Evolutionary conservation across 2,888 invertebrate genomes (phyloP).

Genomic region (Plusia festucae): DNA sequence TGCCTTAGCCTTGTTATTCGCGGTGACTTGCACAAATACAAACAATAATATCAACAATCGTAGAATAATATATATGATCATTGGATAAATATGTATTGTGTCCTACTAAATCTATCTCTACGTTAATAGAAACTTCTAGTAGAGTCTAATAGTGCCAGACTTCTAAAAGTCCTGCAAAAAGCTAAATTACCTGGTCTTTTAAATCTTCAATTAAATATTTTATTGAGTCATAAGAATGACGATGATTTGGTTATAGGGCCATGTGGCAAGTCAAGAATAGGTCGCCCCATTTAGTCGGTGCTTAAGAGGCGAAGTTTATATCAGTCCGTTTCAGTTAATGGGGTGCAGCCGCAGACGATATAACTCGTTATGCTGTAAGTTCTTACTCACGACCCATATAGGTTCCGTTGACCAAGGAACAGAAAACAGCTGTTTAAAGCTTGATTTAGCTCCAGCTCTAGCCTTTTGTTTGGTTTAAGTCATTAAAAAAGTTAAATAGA

Average conservation of each 20-base stretch:
- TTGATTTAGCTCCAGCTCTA: neutral
- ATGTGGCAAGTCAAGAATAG: slow-evolving; percentile 8
- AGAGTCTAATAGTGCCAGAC: too few relatives aligned
- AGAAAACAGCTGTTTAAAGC: neutral
- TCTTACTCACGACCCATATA: neutral
- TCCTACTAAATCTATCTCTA: neutral
- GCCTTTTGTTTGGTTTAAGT: neutral
- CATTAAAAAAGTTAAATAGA: neutral
- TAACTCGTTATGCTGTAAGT: slow-evolving; percentile 3
- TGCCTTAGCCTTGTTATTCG: slow-evolving; percentile 53
- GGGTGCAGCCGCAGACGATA: neutral
- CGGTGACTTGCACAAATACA: slow-evolving; percentile 57
- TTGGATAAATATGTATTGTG: slow-evolving; percentile 21
- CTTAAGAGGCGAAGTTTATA: slow-evolving; percentile 5
- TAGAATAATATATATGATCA: slow-evolving; percentile 12
- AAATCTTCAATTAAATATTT: neutral
- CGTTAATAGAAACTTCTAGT: too few relatives aligned
- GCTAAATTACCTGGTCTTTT: neutral
- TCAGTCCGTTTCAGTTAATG: slow-evolving; percentile 1
- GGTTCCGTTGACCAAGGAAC: slow-evolving; percentile 2
- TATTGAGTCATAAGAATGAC: slow-evolving; percentile 6
- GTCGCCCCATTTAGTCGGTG: slow-evolving; percentile 2
- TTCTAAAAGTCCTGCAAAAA: too few relatives aligned
- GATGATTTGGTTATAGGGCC: slow-evolving; percentile 6
- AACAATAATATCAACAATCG: slow-evolving; percentile 11